Conservation (phyloP, 2,113 vertebrate genomes). For the Rhadina sibilatrix region DNA sequence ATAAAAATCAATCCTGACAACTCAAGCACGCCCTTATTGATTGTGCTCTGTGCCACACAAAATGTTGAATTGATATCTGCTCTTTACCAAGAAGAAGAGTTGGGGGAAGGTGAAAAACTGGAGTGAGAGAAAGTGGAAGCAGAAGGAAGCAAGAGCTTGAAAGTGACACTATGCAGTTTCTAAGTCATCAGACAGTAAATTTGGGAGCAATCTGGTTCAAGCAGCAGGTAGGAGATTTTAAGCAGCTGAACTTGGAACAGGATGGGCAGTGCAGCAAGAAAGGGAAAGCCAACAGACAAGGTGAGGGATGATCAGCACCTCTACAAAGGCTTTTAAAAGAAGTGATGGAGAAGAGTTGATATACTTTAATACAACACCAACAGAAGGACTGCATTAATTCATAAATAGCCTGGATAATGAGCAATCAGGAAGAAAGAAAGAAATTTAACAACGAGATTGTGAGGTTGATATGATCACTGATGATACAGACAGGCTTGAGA, state of each 20-base stretch:
- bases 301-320: not conserved
- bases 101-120: not conserved
- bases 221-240: not conserved
- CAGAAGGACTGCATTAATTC: not conserved
- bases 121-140: not conserved
- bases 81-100: not conserved
- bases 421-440: slow-evolving; percentile 8
- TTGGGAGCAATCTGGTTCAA: not conserved
- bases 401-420: slow-evolving; percentile 12
- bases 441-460: slow-evolving; percentile 17
- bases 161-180: not conserved
- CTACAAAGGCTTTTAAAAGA: not conserved
- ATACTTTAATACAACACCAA: not conserved
- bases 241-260: not conserved
- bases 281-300: not conserved
- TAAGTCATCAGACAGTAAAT: not conserved
- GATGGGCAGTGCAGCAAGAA: not conserved
- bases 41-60: not conserved
- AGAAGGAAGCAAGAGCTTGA: not conserved
- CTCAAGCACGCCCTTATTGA: not conserved
- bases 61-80: not conserved
- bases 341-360: not conserved
- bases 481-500: not conserved
- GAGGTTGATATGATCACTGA: not conserved
- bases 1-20: not conserved